These are phyloP conservation scores for Panonychus citri DNA, from an alignment of 1,140 invertebrate genomes.

Conservation along the genomic window DNA sequence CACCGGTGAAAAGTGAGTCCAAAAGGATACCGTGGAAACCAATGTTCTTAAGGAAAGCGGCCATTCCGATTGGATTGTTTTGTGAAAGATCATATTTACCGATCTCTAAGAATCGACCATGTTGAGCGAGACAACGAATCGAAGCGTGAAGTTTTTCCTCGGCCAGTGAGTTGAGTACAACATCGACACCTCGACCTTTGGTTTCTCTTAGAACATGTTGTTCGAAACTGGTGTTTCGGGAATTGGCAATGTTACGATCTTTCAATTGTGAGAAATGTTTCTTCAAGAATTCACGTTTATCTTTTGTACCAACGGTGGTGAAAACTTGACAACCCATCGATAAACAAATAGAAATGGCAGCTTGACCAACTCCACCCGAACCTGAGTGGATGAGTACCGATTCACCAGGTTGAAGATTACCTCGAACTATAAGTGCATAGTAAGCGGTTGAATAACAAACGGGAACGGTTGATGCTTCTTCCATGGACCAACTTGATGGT, in stretches of 20 bases:
- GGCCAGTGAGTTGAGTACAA: conserved; percentile 78
- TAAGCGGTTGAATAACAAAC: conserved; percentile 61
- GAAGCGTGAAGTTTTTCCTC: conserved; percentile 77
- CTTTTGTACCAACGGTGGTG: conserved; percentile 41
- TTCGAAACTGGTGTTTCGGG: conserved; percentile 31
- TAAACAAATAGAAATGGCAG: conserved; percentile 72
- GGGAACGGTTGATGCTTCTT: conserved; percentile 76
- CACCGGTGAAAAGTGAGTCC: conserved; percentile 61
- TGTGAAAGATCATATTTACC: conserved; percentile 89
- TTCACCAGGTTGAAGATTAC: conserved; percentile 54
- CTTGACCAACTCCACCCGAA: conserved; percentile 81
- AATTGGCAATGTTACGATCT: conserved; percentile 30
- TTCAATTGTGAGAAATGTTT: conserved; percentile 26
- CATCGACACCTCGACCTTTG: conserved; percentile 51
- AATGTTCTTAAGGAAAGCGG: conserved; percentile 79
- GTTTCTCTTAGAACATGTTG: conserved; percentile 21
- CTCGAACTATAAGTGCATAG: conserved; percentile 42
- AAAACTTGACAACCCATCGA: conserved; percentile 60
- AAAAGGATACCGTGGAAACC: conserved; percentile 87
- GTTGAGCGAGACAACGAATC: conserved; percentile 59
- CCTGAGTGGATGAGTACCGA: conserved; percentile 81
- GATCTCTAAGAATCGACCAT: conserved; percentile 78
- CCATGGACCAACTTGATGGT: conserved; percentile 60
- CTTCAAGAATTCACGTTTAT: conserved; percentile 28
- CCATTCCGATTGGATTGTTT: conserved; percentile 69